phyloP scores from a whole-genome alignment of 2,888 invertebrate genomes.

The Cheilosia pagana region DNA sequence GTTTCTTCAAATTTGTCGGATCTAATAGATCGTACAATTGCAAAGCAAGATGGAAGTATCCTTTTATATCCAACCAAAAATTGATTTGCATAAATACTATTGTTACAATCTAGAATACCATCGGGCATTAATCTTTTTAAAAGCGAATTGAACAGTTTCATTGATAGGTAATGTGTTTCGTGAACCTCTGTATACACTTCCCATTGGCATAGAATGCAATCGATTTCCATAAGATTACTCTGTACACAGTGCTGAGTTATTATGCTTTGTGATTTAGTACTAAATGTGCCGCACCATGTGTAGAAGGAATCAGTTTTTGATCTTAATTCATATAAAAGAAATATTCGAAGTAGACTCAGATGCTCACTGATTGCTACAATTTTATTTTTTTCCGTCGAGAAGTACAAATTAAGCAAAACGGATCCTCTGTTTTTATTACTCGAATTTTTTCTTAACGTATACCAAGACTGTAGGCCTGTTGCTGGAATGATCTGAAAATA shows the following conservation, averaged over 20 bases:
- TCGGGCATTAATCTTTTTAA: conserved; percentile 6
- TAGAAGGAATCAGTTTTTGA: background rate
- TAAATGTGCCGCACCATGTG: conserved; percentile 14
- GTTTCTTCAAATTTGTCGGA: conserved; percentile 19
- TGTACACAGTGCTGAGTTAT: conserved; percentile 8
- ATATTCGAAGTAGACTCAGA: conserved; percentile 17
- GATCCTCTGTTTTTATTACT: conserved; percentile 17
- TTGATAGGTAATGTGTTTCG: conserved; percentile 17
- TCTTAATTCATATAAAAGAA: conserved; percentile 20
- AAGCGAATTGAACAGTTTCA: conserved; percentile 12
- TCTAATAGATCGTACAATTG: conserved; percentile 26
- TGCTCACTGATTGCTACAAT: conserved; percentile 17
- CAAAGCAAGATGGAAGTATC: conserved; percentile 31
- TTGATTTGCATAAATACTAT: background rate
- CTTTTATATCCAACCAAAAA: conserved; percentile 35
- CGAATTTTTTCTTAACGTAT: conserved; percentile 4
- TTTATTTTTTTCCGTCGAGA: conserved; percentile 22
- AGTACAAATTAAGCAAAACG: conserved; percentile 19
- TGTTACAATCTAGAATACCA: background rate
- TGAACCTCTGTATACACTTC: conserved; percentile 20
- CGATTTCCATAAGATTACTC: conserved; percentile 24
- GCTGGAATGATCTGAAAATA: conserved; percentile 20
- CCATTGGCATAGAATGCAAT: conserved; percentile 21
- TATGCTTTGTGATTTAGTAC: background rate
- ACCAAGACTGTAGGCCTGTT: conserved; percentile 25